These are phyloP conservation scores for Diploscapter pachys DNA, from an alignment of 1,140 invertebrate species.

Conservation along the genomic window DNA sequence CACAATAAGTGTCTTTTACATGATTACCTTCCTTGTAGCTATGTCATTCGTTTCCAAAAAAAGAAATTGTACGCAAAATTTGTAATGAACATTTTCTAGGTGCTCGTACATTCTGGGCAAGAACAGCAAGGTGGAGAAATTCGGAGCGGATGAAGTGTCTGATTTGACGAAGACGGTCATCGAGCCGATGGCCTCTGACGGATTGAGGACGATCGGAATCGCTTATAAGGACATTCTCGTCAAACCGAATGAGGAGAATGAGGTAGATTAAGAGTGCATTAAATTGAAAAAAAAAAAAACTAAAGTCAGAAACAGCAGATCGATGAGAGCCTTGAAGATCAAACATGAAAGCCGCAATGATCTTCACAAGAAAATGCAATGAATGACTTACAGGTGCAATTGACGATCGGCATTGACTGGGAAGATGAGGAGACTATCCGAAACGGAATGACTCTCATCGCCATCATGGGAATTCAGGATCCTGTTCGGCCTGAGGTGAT, in stretches of 20 bases:
- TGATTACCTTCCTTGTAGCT: too few relatives aligned
- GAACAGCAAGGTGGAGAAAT: slow-evolving; percentile 70
- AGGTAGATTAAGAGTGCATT: slow-evolving; percentile 34
- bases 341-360: not conserved
- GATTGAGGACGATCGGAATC: slow-evolving; percentile 74
- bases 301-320: too few relatives aligned
- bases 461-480: slow-evolving; percentile 59
- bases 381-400: too few relatives aligned
- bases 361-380: slow-evolving; percentile 24
- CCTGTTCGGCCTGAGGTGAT: slow-evolving; percentile 49
- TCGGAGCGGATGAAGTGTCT: slow-evolving; percentile 86
- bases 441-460: slow-evolving; percentile 54
- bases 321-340: not conserved
- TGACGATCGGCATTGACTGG: slow-evolving; percentile 49
- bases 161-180: slow-evolving; percentile 87
- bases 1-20: too few relatives aligned
- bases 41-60: too few relatives aligned
- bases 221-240: slow-evolving; percentile 77
- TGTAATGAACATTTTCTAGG: not conserved
- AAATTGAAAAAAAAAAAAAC: not conserved
- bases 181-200: slow-evolving; percentile 98
- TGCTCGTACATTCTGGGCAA: slow-evolving; percentile 44
- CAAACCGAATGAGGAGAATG: slow-evolving; percentile 66
- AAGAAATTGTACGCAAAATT: too few relatives aligned
- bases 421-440: slow-evolving; percentile 56